phyloP scores from a whole-genome alignment of 2,888 invertebrate species.

The Drosophila mettleri region DNA sequence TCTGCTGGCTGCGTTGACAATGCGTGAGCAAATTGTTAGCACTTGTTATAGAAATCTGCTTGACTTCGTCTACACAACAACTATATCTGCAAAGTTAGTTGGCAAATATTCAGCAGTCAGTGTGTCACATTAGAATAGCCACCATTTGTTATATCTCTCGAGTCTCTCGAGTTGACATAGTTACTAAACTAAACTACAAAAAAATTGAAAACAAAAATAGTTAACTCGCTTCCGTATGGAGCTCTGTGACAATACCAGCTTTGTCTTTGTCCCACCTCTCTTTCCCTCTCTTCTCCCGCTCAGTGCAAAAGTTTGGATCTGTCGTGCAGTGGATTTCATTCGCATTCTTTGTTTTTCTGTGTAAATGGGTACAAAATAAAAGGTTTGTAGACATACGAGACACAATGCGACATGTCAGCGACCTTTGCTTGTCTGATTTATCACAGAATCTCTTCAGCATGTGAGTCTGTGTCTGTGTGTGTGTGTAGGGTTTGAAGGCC shows the following conservation, averaged over 20 bases:
- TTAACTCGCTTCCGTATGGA: slow-evolving; percentile 53
- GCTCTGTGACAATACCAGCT: slow-evolving; percentile 46
- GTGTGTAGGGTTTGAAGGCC: slow-evolving; percentile 21
- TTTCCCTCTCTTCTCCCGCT: too few species aligned
- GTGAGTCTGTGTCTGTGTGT: slow-evolving; percentile 6
- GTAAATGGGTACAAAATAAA: slow-evolving; percentile 28
- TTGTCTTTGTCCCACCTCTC: too few species aligned
- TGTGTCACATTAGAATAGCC: slow-evolving; percentile 33
- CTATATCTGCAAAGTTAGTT: slow-evolving; percentile 29
- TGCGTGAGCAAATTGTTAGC: slow-evolving; percentile 53
- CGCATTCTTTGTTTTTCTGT: slow-evolving; percentile 36
- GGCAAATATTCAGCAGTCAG: slow-evolving; percentile 42
- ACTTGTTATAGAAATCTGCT: slow-evolving; percentile 32
- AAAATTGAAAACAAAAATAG: slow-evolving; percentile 27
- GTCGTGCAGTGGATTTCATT: slow-evolving; percentile 30
- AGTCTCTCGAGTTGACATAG: slow-evolving; percentile 42
- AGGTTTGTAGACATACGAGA: slow-evolving; percentile 37
- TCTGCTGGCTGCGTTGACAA: slow-evolving; percentile 1
- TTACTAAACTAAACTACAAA: slow-evolving; percentile 29
- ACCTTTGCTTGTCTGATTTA: slow-evolving; percentile 60
- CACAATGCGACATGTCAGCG: slow-evolving; percentile 70
- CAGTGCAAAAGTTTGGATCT: slow-evolving; percentile 31
- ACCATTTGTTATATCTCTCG: slow-evolving; percentile 33
- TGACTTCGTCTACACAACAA: background rate
- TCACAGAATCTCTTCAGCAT: slow-evolving; percentile 34